Evolutionary conservation across 2,888 invertebrate genomes (phyloP), one percentile per base, ranked within the genome.

Genomic region (Temnothorax ravouxi): DNA sequence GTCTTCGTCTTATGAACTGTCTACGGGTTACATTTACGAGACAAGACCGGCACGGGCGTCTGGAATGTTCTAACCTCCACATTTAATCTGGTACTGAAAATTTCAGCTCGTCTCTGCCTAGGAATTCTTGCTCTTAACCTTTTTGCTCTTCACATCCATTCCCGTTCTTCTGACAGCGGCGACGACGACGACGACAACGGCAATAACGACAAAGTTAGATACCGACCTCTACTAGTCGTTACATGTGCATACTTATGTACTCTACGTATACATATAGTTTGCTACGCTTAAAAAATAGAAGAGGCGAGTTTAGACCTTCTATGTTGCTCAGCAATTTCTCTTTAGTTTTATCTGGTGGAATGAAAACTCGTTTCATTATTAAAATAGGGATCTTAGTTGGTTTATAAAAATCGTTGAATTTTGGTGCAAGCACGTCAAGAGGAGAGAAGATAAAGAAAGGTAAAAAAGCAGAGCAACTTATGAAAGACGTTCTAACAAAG

Each of bases 401-500:
- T 21, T 52, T 3, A 6, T 76, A 64, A 44, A 64, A 64, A n/a
- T 66, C 11, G 1, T 34, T 2, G n/a, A 8, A 25, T 29, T 44
- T 44, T 56, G 41, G 9, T 13, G 44, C 47, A 18, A 69, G 13
- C 2, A 44, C n/a, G 11, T 56, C 44, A 56, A 84, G 80, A 62
- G 38, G 41, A 54, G 74, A 62, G 61, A 38, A 44, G 21, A 54
- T 62, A 13, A 54, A 61, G n/a, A 44, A 66, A 72, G 71, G 47
- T 76, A 62, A 54, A 82, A 79, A 72, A 77, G 69, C 21, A 56
- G 66, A 59, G 25, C 56, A 67, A 69, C 74, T 25, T 72, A 86
- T 3, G 87, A 88, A 86, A 83, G 76, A 54, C 82, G n/a, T 76
- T 54, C 85, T 88, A 88, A 90, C 87, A 84, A 84, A 88, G 84